These are phyloP conservation scores for Alloplasta piceator DNA, from an alignment of 2,888 invertebrate genomes.

Conservation along the genomic window DNA sequence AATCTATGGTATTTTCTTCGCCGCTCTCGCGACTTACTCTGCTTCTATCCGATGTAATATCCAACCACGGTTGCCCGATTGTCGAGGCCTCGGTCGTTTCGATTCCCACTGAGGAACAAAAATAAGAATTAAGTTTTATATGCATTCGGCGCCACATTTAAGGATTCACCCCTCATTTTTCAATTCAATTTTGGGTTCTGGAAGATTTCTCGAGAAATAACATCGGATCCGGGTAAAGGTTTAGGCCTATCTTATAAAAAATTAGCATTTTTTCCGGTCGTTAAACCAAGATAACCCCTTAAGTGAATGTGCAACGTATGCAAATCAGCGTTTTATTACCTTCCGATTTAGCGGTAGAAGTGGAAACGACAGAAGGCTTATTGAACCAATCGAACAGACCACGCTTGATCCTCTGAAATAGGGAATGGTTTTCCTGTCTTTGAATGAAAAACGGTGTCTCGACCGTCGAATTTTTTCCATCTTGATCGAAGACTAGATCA, in stretches of 20 bases:
- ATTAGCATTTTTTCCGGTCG: too few species aligned
- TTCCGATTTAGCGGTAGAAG: conserved; percentile 33
- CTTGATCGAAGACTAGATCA: conserved; percentile 79
- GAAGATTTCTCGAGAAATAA: not conserved
- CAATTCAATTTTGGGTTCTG: not conserved
- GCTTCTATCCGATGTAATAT: conserved; percentile 2
- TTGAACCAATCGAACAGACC: conserved; percentile 66
- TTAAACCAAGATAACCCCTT: too few species aligned
- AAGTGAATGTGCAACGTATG: too few species aligned
- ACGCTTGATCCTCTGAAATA: conserved; percentile 83
- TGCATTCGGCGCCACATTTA: not conserved
- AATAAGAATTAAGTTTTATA: not conserved
- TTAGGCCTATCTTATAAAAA: too few species aligned
- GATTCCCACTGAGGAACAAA: conserved; percentile 16
- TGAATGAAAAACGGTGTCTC: conserved; percentile 71
- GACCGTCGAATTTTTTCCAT: conserved; percentile 69
- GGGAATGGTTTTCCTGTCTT: conserved; percentile 69
- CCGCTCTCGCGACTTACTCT: conserved; percentile 68
- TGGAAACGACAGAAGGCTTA: conserved; percentile 33
- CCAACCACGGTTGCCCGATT: not conserved
- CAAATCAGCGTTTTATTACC: conserved; percentile 17
- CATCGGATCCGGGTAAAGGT: too few species aligned
- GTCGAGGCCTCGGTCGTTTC: conserved; percentile 35
- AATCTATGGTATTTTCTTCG: conserved; percentile 64
- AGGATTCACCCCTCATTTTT: not conserved